These are phyloP conservation scores for Cyclophora punctaria DNA, from an alignment of 2,888 invertebrate genomes.

Conservation along the genomic window DNA sequence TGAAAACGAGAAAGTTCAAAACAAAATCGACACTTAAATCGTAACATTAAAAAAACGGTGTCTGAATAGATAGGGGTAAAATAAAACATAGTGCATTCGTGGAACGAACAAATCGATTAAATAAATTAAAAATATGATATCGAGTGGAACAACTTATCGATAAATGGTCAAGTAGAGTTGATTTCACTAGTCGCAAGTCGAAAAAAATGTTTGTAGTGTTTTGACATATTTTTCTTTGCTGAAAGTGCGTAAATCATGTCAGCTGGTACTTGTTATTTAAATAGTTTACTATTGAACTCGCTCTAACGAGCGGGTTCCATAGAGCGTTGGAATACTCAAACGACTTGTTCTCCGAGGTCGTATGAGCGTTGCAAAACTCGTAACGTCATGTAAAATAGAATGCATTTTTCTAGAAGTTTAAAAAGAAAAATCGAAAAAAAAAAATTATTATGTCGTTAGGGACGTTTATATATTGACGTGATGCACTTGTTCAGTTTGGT, in stretches of 20 bases:
- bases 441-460: conserved; percentile 38
- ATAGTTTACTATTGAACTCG: conserved; percentile 35
- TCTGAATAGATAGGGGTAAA: conserved; percentile 61
- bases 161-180: conserved; percentile 75
- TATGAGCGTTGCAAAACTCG: conserved; percentile 60
- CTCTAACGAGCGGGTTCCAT: conserved; percentile 17
- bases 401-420: conserved; percentile 52
- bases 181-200: conserved; percentile 76
- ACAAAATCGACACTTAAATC: conserved; percentile 28
- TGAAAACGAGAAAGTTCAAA: conserved; percentile 42
- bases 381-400: conserved; percentile 55
- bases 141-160: conserved; percentile 59
- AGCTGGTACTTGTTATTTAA: conserved; percentile 65
- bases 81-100: conserved; percentile 70
- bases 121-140: conserved; percentile 28
- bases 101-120: conserved; percentile 62
- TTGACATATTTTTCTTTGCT: conserved; percentile 77
- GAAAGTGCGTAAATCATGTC: conserved; percentile 77
- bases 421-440: conserved; percentile 47
- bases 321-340: conserved; percentile 60
- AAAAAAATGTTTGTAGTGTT: conserved; percentile 74
- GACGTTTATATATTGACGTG: conserved; percentile 62
- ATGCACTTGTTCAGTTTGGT: conserved; percentile 65
- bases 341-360: conserved; percentile 39
- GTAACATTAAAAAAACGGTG: conserved; percentile 43